Percentiles rank a stretch among this genome's conserved stretches.
phyloP scores from a whole-genome alignment of 2,888 invertebrate species.

The Andrena flavipes region DNA sequence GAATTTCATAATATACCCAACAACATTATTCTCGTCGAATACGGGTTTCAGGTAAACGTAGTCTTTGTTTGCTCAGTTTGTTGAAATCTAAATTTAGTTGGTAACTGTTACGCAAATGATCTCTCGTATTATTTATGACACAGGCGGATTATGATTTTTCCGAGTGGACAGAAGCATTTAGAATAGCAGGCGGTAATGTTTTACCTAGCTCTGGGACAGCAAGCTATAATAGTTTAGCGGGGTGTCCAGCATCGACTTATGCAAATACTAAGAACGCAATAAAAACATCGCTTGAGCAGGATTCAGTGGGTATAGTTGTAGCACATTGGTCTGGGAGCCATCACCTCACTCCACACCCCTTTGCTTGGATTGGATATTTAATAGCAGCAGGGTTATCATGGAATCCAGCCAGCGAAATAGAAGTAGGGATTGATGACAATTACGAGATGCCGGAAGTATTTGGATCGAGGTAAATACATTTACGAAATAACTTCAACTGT shows the following conservation, averaged over 20 bases:
- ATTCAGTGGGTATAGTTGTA: constrained; percentile 86
- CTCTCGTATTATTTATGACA: constrained; percentile 65
- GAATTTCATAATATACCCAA: constrained; percentile 85
- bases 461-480: constrained; percentile 71
- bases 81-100: neutral
- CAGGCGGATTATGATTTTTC: constrained; percentile 87
- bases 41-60: constrained; percentile 86
- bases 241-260: constrained; percentile 87
- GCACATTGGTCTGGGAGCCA: constrained; percentile 88
- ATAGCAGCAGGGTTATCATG: constrained; percentile 87
- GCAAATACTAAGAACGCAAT: constrained; percentile 87
- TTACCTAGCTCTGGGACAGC: constrained; percentile 87
- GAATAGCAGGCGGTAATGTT: constrained; percentile 85
- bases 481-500: constrained; percentile 1
- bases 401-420: constrained; percentile 86
- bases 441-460: constrained; percentile 77
- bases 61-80: neutral
- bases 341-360: constrained; percentile 87
- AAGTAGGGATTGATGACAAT: constrained; percentile 77
- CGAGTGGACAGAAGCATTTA: constrained; percentile 85
- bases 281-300: constrained; percentile 85
- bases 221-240: constrained; percentile 87
- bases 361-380: constrained; percentile 87
- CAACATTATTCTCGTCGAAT: constrained; percentile 86
- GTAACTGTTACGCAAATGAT: neutral